Conservation (phyloP, 2,113 vertebrate species). For the Oryzias woworae region DNA sequence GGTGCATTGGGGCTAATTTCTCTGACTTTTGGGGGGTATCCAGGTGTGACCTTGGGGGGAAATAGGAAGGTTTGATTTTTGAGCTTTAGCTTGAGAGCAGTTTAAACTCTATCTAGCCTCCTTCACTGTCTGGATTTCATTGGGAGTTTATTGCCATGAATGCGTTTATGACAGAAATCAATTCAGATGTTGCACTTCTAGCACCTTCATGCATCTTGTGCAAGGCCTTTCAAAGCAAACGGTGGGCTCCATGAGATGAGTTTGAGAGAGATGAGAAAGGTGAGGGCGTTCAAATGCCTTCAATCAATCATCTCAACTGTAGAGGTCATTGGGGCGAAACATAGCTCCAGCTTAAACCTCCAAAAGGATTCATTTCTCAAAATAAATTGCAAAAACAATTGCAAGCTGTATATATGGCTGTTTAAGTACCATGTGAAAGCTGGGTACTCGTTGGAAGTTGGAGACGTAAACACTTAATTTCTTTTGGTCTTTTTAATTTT, state of each 20-base stretch:
- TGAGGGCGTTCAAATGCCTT: conserved; percentile 23
- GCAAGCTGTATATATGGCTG: too few species aligned
- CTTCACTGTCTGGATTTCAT: conserved; percentile 41
- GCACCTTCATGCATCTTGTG: conserved; percentile 36
- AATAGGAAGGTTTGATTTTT: conserved; percentile 18
- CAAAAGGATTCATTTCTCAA: not conserved
- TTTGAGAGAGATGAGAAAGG: conserved; percentile 47
- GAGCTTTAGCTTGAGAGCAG: conserved; percentile 15
- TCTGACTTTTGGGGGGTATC: conserved; percentile 4
- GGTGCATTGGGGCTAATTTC: not conserved
- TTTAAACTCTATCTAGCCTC: conserved; percentile 27
- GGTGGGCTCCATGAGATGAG: conserved; percentile 24
- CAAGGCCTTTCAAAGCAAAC: conserved; percentile 34
- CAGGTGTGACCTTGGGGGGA: not conserved
- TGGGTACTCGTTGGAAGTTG: conserved; percentile 13
- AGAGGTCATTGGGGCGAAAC: conserved; percentile 44
- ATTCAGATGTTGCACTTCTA: conserved; percentile 37
- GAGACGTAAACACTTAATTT: conserved; percentile 9
- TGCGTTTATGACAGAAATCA: conserved; percentile 53
- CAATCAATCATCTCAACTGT: conserved; percentile 60
- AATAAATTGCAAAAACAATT: too few species aligned
- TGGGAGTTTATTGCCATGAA: conserved; percentile 52
- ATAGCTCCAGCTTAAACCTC: conserved; percentile 34
- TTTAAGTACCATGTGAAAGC: too few species aligned
- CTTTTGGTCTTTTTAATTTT: conserved; percentile 2